phyloP scores from a whole-genome alignment of 2,888 invertebrate genomes.

The Stictocephala bisonia region DNA sequence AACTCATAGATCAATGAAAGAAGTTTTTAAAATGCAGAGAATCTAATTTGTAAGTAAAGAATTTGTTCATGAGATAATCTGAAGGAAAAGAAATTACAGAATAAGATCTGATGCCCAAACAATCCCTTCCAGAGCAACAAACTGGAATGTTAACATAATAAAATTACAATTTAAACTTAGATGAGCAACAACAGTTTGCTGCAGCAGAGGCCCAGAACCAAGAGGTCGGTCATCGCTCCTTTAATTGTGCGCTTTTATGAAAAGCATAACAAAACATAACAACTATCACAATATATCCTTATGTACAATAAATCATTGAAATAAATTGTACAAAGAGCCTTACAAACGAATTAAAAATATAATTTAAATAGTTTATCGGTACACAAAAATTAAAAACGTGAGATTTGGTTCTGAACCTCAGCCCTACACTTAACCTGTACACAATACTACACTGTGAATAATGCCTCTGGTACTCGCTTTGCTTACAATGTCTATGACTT shows the following conservation, averaged over 20 bases:
- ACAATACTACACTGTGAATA: slow-evolving; percentile 47
- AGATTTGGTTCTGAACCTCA: slow-evolving; percentile 43
- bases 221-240: slow-evolving; percentile 38
- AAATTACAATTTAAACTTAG: slow-evolving; percentile 44
- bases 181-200: slow-evolving; percentile 45
- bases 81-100: slow-evolving; percentile 29
- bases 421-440: slow-evolving; percentile 31
- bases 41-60: background rate
- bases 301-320: slow-evolving; percentile 19
- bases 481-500: too few species aligned
- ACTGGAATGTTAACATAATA: slow-evolving; percentile 54
- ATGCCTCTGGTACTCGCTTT: slow-evolving; percentile 52
- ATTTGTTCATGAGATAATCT: background rate
- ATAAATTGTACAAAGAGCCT: background rate
- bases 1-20: slow-evolving; percentile 19
- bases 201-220: slow-evolving; percentile 50
- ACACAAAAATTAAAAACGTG: background rate
- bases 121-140: slow-evolving; percentile 55
- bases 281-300: background rate
- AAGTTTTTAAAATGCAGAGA: slow-evolving; percentile 29
- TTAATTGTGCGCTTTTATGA: slow-evolving; percentile 41
- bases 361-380: slow-evolving; percentile 31
- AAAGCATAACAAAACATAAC: slow-evolving; percentile 30
- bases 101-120: slow-evolving; percentile 54
- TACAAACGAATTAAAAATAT: slow-evolving; percentile 12